Base-by-base conservation (phyloP, 37 sponge, comb jelly and placozoan genomes). In the Corticium candelabrum region DNA sequence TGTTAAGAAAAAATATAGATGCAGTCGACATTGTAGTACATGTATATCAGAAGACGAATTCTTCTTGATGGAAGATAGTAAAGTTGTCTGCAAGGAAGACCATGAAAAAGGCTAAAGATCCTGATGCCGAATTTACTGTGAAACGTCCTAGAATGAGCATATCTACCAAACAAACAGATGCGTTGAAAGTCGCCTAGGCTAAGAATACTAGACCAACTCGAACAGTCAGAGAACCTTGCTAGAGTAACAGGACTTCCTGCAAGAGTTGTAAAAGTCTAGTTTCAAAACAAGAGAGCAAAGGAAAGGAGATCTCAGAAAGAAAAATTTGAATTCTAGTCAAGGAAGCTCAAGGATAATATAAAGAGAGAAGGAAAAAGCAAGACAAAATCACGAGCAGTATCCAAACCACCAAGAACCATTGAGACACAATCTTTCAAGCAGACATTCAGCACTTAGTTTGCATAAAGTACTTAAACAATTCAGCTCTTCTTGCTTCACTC, bases 251-350 rank as follows among this genome's bases (percentile, higher is more conserved):
- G 97, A 15, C 79, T 96, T 21, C 89, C 92, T 43, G 88, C 90
- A 89, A 69, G 97, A 32, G 97, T 96, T 0, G 89, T 96, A 31
- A 94, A 96, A 56, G 97, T 96, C 15, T 96, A 95, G 97, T 96
- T 96, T 81, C 97, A 96, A 74, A 96, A 96, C 73, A 39, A 86
- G 40, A 79, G 97, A 2, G 89, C 95, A 0, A 96, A 96, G 69
- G 94, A 93, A 74, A 90, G 89, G 68, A 41, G 96, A 74, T 69
- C 40, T 37, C 85, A 73, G 72, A 85, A n/a, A n/a, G n/a, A n/a
- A n/a, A n/a, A n/a, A n/a, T n/a, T n/a, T n/a, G n/a, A n/a, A n/a
- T n/a, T n/a, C n/a, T n/a, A n/a, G n/a, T n/a, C n/a, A n/a, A n/a
- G n/a, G n/a, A n/a, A n/a, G n/a, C n/a, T n/a, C n/a, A n/a, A n/a